A percentile compares a stretch with the other conserved stretches of the same genome.
Evolutionary conservation across 2,888 invertebrate species (phyloP).

Genomic region (Drosophila limbata): DNA sequence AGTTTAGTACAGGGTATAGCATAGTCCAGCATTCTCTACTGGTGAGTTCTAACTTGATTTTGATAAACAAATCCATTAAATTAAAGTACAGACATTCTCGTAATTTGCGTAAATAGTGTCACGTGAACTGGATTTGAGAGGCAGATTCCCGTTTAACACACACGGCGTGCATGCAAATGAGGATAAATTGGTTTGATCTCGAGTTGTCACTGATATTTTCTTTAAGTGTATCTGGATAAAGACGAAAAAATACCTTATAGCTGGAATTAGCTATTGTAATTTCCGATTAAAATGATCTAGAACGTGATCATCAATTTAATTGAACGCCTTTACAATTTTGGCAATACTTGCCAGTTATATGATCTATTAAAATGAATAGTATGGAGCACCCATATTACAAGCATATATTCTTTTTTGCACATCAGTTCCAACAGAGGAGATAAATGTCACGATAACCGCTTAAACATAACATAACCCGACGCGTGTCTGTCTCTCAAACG

Average conservation of each 20-base stretch:
- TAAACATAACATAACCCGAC: conserved; percentile 39
- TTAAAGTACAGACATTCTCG: conserved; percentile 2
- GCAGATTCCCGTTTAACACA: conserved; percentile 44
- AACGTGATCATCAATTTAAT: conserved; percentile 7
- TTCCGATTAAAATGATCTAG: not conserved
- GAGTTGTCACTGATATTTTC: conserved; percentile 5
- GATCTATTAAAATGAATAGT: not conserved
- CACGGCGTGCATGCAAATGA: conserved; percentile 40
- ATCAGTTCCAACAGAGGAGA: not conserved
- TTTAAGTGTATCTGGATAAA: not conserved
- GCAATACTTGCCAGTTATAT: conserved; percentile 9
- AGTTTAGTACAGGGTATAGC: not conserved
- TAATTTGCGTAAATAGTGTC: conserved; percentile 25
- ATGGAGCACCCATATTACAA: conserved; percentile 20
- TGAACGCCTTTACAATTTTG: conserved; percentile 9
- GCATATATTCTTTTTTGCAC: not conserved
- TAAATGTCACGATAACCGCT: conserved; percentile 33
- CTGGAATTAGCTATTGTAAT: not conserved
- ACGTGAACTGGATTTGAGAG: conserved; percentile 48
- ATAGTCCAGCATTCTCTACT: not conserved
- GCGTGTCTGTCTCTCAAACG: conserved; percentile 52
- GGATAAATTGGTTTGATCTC: conserved; percentile 29
- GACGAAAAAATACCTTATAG: not conserved
- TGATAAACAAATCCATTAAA: conserved; percentile 50
- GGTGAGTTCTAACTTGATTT: conserved; percentile 11